phyloP scores from a whole-genome alignment of 2,113 vertebrate species.

The Pleuronectes platessa region DNA sequence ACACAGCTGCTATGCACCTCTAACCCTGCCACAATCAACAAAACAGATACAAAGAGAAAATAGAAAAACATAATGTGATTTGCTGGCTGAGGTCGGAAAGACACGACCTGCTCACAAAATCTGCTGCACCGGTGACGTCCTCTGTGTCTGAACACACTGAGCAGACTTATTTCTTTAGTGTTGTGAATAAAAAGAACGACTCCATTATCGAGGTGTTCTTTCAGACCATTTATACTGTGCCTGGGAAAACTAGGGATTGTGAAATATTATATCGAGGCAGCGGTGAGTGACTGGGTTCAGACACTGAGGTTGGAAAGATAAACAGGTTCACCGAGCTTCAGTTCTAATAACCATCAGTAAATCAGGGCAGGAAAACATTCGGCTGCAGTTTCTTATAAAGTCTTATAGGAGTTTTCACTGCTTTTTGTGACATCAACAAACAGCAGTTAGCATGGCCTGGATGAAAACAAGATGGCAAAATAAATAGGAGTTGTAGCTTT shows the following conservation, averaged over 20 bases:
- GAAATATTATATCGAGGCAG: not conserved
- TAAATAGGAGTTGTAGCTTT: no score
- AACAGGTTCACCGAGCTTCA: not conserved
- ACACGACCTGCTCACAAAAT: no score
- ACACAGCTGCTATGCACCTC: no score
- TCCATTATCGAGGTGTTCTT: not conserved
- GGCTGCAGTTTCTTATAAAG: not conserved
- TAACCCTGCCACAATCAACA: no score
- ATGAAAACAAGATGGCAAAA: no score
- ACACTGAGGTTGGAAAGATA: not conserved
- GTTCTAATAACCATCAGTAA: not conserved
- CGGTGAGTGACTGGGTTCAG: not conserved
- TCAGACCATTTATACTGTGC: not conserved
- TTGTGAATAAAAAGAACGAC: not conserved
- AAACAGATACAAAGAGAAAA: no score
- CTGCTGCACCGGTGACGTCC: no score
- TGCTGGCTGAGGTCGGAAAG: no score
- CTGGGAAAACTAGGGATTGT: not conserved
- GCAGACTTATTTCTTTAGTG: not conserved
- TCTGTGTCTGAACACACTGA: not conserved
- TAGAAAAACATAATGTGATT: no score
- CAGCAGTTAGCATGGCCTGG: no score
- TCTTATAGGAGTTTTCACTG: no score
- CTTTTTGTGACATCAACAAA: no score
- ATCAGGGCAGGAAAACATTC: not conserved